A percentile compares a stretch with the other conserved stretches of the same genome.
phyloP scores from a whole-genome alignment of 2,888 invertebrate genomes.

The Cephus nigrinus region DNA sequence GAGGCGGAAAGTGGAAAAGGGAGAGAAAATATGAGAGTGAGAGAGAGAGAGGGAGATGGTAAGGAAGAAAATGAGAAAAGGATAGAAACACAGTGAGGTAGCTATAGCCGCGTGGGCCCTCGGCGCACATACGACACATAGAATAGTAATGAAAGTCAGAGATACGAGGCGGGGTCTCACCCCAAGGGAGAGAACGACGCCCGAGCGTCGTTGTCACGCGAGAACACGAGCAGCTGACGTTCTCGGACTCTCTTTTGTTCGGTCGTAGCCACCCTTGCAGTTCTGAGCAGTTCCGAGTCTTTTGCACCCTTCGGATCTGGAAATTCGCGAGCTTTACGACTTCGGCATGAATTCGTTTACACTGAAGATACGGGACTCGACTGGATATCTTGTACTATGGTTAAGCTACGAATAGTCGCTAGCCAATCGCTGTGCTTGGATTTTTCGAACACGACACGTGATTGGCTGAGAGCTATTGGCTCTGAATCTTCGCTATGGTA shows the following conservation, averaged over 20 bases:
- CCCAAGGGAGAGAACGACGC: conserved; percentile 36
- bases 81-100: neutral
- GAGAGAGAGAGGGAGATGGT: neutral
- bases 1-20: neutral
- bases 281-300: conserved; percentile 9
- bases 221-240: conserved; percentile 58
- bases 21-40: neutral
- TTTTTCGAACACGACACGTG: neutral
- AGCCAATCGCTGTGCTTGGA: neutral
- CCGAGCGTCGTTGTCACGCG: conserved; percentile 54
- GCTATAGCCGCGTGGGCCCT: neutral
- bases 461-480: neutral
- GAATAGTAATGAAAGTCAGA: conserved; percentile 29
- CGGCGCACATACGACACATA: conserved; percentile 17
- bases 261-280: conserved; percentile 1
- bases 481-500: neutral
- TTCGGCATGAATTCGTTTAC: neutral
- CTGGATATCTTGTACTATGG: neutral
- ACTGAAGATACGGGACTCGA: neutral
- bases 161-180: conserved; percentile 48
- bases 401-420: neutral
- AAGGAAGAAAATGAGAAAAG: neutral
- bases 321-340: neutral
- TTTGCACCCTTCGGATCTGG: conserved; percentile 5
- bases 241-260: conserved; percentile 27